Conservation (phyloP, 2,113 vertebrate genomes). For the Lucifuga dentata region DNA sequence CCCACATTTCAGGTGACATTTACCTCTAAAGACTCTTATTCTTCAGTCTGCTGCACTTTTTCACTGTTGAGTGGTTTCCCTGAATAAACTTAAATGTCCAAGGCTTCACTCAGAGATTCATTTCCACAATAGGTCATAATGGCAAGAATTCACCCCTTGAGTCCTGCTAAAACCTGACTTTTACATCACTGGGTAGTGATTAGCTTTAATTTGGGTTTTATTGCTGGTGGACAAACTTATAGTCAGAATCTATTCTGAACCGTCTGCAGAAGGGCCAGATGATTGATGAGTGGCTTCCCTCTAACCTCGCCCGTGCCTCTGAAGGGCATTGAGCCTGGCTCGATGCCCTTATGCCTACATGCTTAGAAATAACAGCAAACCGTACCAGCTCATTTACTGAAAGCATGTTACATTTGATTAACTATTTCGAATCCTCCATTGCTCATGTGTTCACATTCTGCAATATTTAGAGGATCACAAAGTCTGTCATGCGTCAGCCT, state of each 20-base stretch:
- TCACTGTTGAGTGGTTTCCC: slow-evolving; percentile 64
- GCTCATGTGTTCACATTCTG: slow-evolving; percentile 21
- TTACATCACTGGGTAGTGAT: background rate
- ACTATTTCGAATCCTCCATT: slow-evolving; percentile 15
- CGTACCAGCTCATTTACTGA: background rate
- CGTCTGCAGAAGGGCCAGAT: too few relatives aligned
- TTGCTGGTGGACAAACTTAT: background rate
- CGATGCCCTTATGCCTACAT: too few relatives aligned
- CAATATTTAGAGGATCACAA: slow-evolving; percentile 16
- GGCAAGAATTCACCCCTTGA: slow-evolving; percentile 45
- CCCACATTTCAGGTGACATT: slow-evolving; percentile 53
- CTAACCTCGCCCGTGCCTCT: too few relatives aligned
- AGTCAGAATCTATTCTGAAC: background rate
- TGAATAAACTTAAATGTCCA: slow-evolving; percentile 60
- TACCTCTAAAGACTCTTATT: slow-evolving; percentile 48
- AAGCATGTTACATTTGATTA: slow-evolving; percentile 29
- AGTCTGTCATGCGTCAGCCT: slow-evolving; percentile 43
- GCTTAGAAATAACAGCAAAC: background rate
- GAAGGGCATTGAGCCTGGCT: too few relatives aligned
- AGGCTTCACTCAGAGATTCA: slow-evolving; percentile 54
- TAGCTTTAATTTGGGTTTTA: background rate
- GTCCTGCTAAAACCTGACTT: slow-evolving; percentile 24
- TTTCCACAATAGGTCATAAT: slow-evolving; percentile 63
- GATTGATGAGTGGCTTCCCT: too few relatives aligned
- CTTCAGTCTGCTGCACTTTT: slow-evolving; percentile 55